Evolutionary conservation across 2,113 vertebrate species (phyloP).

Genomic region (Copsychus sechellarum): DNA sequence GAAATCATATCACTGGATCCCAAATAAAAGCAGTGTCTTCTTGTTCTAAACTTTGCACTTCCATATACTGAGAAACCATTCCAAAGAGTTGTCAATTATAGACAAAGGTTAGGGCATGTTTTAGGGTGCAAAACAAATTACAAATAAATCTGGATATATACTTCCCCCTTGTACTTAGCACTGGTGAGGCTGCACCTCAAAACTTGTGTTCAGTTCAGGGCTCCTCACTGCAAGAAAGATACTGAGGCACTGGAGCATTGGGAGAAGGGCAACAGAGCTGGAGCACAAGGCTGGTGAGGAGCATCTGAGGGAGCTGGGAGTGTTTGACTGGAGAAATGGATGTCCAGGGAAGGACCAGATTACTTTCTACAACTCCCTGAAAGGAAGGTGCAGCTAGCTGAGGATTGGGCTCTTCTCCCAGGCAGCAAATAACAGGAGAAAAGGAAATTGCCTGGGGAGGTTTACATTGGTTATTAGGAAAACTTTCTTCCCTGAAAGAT

Average conservation of each 20-base stretch:
- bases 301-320: not conserved
- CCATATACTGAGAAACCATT: not conserved
- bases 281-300: not conserved
- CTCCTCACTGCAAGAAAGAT: not conserved
- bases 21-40: not conserved
- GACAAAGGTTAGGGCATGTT: not conserved
- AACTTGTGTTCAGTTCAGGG: not conserved
- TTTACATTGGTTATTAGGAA: not conserved
- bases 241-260: no score
- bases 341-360: not conserved
- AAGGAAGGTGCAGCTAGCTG: not conserved
- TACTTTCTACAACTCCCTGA: not conserved
- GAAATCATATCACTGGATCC: not conserved
- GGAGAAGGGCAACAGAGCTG: rapidly evolving
- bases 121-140: not conserved
- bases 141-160: rapidly evolving
- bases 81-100: not conserved
- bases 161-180: rapidly evolving
- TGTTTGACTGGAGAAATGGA: not conserved
- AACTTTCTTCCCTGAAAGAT: not conserved
- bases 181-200: no score
- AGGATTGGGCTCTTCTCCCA: not conserved
- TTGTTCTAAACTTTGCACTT: not conserved
- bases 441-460: not conserved
- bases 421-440: not conserved